Evolutionary conservation across 2,797 vertebrate species (phyloP).

Genomic region (Hippocampus kuda): DNA sequence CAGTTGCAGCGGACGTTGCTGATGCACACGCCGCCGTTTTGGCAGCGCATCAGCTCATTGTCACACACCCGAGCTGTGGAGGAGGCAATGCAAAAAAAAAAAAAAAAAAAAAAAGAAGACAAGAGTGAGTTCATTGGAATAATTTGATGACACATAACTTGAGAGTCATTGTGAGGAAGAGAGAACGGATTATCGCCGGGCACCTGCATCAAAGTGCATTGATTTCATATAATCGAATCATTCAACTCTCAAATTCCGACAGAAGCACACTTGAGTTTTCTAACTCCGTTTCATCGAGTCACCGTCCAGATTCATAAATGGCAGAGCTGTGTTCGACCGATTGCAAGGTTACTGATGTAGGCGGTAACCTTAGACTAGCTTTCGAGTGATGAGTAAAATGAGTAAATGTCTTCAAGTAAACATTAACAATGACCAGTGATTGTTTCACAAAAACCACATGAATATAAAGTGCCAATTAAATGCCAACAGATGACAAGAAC

Average conservation of each 20-base stretch:
- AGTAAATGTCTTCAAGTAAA: neutral
- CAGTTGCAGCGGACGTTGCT: conserved; percentile 85
- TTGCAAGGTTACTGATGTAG: neutral
- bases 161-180: conserved; percentile 5
- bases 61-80: conserved; percentile 86
- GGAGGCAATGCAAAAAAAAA: conserved; percentile 18
- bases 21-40: conserved; percentile 88
- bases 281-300: neutral
- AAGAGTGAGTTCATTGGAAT: conserved; percentile 27
- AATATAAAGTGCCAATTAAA: neutral
- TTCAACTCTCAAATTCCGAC: neutral
- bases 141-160: conserved; percentile 24
- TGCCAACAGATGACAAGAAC: neutral
- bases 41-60: conserved; percentile 89
- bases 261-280: neutral
- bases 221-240: conserved; percentile 3
- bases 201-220: neutral
- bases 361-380: neutral
- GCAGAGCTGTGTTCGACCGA: neutral
- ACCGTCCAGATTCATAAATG: too few species aligned
- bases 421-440: neutral
- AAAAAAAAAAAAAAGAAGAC: conserved; percentile 13
- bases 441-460: neutral
- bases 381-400: neutral
- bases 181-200: neutral